Evolutionary conservation across 2,888 invertebrate species (phyloP).

Genomic region (Brenthis ino): DNA sequence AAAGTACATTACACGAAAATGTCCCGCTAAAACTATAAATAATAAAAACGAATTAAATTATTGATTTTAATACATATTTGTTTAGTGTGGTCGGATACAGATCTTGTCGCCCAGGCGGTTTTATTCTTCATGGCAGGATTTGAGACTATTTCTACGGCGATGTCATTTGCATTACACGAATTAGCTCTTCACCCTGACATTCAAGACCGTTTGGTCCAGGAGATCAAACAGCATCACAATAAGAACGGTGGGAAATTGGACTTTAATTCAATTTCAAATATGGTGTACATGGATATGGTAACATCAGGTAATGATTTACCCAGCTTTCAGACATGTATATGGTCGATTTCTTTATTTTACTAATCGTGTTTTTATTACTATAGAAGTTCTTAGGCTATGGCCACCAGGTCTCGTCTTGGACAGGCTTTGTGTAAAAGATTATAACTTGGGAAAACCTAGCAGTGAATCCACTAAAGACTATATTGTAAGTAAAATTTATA

Average conservation of each 20-base stretch:
- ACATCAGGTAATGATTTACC: constrained; percentile 65
- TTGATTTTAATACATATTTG: constrained; percentile 7
- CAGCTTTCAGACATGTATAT: not conserved
- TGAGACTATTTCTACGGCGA: constrained; percentile 70
- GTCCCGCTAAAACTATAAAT: not conserved
- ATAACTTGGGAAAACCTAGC: constrained; percentile 65
- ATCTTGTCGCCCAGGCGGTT: constrained; percentile 73
- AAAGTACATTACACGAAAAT: too few relatives aligned
- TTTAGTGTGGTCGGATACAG: constrained; percentile 63
- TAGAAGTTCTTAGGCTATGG: constrained; percentile 70
- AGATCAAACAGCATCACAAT: constrained; percentile 74
- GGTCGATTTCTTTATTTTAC: not conserved
- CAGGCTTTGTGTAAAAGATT: constrained; percentile 76
- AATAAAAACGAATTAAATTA: constrained; percentile 37
- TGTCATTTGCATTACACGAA: constrained; percentile 81
- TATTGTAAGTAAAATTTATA: constrained; percentile 51
- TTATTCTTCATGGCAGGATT: constrained; percentile 83
- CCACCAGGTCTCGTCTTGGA: constrained; percentile 67
- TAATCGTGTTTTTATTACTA: constrained; percentile 65
- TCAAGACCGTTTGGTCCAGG: constrained; percentile 78
- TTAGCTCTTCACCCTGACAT: constrained; percentile 82
- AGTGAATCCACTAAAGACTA: constrained; percentile 53
- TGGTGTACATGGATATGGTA: constrained; percentile 85
- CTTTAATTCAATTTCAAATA: constrained; percentile 76
- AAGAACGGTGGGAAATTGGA: constrained; percentile 67